phyloP scores from a whole-genome alignment of 2,113 vertebrate genomes.

The Calidris pugnax region DNA sequence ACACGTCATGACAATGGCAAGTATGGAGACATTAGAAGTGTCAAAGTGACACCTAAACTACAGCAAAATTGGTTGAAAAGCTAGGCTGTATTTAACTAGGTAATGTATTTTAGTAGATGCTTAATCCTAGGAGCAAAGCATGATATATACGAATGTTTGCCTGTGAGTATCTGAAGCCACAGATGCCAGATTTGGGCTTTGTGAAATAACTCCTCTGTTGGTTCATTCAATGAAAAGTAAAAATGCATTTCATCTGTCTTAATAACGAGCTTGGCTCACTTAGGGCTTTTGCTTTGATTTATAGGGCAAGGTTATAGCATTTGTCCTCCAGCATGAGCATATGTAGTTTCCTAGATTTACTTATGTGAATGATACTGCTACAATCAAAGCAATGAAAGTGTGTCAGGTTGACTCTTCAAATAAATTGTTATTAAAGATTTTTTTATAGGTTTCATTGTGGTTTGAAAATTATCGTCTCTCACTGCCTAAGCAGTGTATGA shows the following conservation, averaged over 20 bases:
- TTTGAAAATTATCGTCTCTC: neutral
- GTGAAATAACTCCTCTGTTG: neutral
- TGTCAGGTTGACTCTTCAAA: neutral
- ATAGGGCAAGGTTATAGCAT: neutral
- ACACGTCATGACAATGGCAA: neutral
- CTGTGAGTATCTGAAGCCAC: neutral
- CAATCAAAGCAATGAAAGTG: neutral
- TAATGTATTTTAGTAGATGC: neutral
- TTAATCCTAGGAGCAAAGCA: neutral
- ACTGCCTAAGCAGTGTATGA: neutral
- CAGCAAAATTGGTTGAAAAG: neutral
- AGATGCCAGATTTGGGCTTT: neutral
- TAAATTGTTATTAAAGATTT: neutral
- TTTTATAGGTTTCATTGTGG: neutral
- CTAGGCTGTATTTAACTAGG: neutral
- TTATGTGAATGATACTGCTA: neutral
- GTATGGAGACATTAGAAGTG: neutral
- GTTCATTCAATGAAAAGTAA: neutral
- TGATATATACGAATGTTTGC: neutral
- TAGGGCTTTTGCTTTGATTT: neutral
- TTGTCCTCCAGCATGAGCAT: neutral
- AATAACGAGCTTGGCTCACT: neutral
- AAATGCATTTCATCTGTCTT: neutral
- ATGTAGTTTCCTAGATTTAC: neutral
- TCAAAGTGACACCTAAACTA: neutral